Base-by-base conservation (phyloP, 2,888 invertebrate species). In the Scaptomyza tumidula region DNA sequence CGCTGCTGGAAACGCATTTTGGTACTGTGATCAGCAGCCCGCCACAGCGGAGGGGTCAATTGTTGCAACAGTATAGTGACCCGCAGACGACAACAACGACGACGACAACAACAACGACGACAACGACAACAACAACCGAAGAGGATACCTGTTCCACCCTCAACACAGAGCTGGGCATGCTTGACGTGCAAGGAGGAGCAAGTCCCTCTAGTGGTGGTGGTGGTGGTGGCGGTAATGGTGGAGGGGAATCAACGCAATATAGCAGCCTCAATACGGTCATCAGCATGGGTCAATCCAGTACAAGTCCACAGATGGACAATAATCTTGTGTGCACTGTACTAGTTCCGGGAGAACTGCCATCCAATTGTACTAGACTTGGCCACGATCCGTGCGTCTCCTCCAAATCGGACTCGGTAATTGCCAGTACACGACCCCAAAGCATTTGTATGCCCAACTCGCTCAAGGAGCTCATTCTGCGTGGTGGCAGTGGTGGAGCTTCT, bases 131-230 rank as follows among this genome's bases (percentile, higher is more conserved):
- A 24, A 91, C 90, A 37, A 90, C 90, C 13, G 91, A 91, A 56
- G 91, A 91, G 35, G 91, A 91, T 56, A 91, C 92, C 11, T 91
- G 91, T 72, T 90, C 92, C 56, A 91, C 91, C 0, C 80, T 91
- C 1, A 92, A 92, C 49, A 91, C 91, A 0, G 92, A 92, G 62
- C 86, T 91, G 54, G 90, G 83, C 7, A 48, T 87, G 55, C 56
- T 74, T 6, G 78, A 74, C 7, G 83, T 49, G 2, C 37, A 37
- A 2, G n/a, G 48, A 13, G 70, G 66, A n/a, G 43, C 63, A 6
- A 61, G 57, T 44, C 54, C 71, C 13, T 55, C 35, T 0, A 48
- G 66, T 4, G 62, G 54, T 24, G 24, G 24, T 1, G 50, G 66
- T 5, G 62, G 55, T 0, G 69, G 53, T 24, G 24, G 24, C 0